Evolutionary conservation across 2,797 vertebrate species (phyloP), one percentile per base, ranked within the genome.

Genomic region (Okamejei kenojei): DNA sequence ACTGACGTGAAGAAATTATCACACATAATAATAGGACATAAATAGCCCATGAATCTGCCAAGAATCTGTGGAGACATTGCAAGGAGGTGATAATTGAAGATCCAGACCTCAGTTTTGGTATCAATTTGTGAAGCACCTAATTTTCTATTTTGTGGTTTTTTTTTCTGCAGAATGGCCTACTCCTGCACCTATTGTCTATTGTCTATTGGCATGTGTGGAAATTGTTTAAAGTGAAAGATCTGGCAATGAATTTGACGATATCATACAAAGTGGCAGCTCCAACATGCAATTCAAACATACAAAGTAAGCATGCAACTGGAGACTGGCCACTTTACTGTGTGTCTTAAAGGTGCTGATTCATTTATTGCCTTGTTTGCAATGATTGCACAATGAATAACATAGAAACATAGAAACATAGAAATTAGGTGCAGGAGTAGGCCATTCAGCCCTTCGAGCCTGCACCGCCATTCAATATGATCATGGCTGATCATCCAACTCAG

Each of bases 1-100:
- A 94, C 93, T 94, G 93, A 94, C 95, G 77, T 94, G 95, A 93
- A 94, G 94, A 94, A 7, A 94, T 94, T 32, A n/a, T 65, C 29
- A 68, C 19, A 7, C n/a, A 17, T 6, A 32, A 61, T 86, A 63
- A 65, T 7, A 88, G 61, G 61, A 21, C 61, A 68, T 19, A 88
- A 9, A 88, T 35, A 65, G 65, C 29, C 15, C 5, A 15, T n/a
- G 15, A 32, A 65, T 32, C 21, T 88, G 29, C 84, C 61, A 61
- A 32, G 61, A 68, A n/a, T 23, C 63, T 68, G 61, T 17, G 32
- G 78, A 38, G 78, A 32, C 61, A 35, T 32, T 88, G n/a, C 13
- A 32, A 8, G 11, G 21, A 8, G 61, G 26, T 35, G 63, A 32
- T 10, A 68, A 32, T 65, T 9, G 29, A 68, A 88, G 68, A 21